Evolutionary conservation across 2,888 invertebrate species (phyloP).

Genomic region (Hololepta plana): DNA sequence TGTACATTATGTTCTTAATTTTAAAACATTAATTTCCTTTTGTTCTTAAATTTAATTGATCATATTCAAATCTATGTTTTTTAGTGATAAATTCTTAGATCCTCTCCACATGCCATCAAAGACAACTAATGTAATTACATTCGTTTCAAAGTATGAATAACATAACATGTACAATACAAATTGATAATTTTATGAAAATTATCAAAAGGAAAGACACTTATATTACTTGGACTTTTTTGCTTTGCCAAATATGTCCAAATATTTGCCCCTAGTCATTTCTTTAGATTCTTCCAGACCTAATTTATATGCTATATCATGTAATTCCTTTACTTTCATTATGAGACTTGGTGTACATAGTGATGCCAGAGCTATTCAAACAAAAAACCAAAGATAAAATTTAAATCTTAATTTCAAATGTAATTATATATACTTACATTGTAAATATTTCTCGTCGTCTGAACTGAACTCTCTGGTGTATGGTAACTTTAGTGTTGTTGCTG

Average conservation of each 20-base stretch:
- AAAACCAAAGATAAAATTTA: conserved; percentile 15
- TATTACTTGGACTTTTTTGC: too few relatives aligned
- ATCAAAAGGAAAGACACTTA: too few relatives aligned
- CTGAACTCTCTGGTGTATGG: conserved; percentile 53
- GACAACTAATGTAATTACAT: too few relatives aligned
- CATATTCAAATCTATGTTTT: too few relatives aligned
- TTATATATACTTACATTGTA: conserved; percentile 50
- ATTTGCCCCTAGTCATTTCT: conserved; percentile 92
- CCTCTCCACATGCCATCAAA: too few relatives aligned
- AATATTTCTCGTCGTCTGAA: conserved; percentile 52
- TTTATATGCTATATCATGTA: conserved; percentile 89
- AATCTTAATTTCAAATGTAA: conserved; percentile 1
- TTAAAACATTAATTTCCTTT: too few relatives aligned
- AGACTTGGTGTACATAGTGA: conserved; percentile 62
- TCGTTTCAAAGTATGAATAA: too few relatives aligned
- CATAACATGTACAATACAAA: too few relatives aligned
- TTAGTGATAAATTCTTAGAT: too few relatives aligned
- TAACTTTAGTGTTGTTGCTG: conserved; percentile 38
- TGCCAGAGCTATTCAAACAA: conserved; percentile 56
- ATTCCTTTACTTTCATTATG: conserved; percentile 81
- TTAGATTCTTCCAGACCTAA: conserved; percentile 88
- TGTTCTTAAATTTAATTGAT: too few relatives aligned
- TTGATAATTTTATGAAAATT: too few relatives aligned
- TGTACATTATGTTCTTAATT: too few relatives aligned
- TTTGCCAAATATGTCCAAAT: conserved; percentile 65